Conservation (phyloP, 2,113 vertebrate genomes). For the Leucoraja erinaceus region DNA sequence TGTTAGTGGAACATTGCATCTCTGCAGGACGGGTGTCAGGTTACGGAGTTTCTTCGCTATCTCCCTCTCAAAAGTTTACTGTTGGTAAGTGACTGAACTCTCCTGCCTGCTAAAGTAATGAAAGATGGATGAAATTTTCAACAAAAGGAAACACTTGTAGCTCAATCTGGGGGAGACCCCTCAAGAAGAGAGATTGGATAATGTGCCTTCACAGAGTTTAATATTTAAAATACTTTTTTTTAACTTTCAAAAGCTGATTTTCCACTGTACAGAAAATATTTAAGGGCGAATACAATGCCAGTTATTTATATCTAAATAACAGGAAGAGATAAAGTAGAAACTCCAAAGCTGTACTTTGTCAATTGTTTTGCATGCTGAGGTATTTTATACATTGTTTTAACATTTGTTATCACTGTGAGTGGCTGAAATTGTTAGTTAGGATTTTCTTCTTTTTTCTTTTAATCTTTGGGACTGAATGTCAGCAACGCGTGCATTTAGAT, state of each 20-base stretch:
- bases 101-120: not conserved
- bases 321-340: not conserved
- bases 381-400: not conserved
- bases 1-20: not conserved
- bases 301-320: not conserved
- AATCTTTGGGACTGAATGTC: not conserved
- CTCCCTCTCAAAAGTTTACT: not conserved
- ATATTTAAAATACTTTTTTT: not conserved
- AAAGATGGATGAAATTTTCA: not conserved
- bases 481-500: not conserved
- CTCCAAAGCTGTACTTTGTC: not conserved
- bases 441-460: not conserved
- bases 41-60: not conserved
- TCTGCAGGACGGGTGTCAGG: not conserved
- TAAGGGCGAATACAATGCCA: not conserved
- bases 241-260: not conserved
- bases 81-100: conserved; percentile 27
- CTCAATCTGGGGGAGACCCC: no score
- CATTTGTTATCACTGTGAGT: not conserved
- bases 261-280: not conserved
- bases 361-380: not conserved
- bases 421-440: not conserved
- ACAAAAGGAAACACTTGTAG: not conserved
- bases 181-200: not conserved
- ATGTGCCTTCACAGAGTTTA: not conserved